A percentile compares a stretch with the other conserved stretches of the same genome.
Evolutionary conservation across 1,140 invertebrate species (phyloP).

Genomic region (Lethrus apterus): DNA sequence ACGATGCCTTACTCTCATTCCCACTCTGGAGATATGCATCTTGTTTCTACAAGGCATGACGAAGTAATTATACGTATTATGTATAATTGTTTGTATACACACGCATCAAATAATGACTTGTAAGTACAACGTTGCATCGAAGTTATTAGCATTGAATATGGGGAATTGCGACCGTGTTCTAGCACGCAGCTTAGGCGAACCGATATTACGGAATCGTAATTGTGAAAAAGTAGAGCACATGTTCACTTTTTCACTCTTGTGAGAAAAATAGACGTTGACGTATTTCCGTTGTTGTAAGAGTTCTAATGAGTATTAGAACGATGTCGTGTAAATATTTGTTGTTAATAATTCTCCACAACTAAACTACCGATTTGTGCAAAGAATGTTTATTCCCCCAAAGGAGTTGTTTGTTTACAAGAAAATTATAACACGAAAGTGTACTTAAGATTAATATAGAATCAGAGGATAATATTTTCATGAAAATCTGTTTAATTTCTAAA

Average conservation of each 20-base stretch:
- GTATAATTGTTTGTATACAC: slow-evolving; percentile 25
- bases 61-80: slow-evolving; percentile 23
- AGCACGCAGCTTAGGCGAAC: slow-evolving; percentile 13
- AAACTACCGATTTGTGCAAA: too few species aligned
- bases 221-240: slow-evolving; percentile 18
- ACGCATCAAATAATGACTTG: slow-evolving; percentile 16
- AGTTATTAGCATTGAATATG: slow-evolving; percentile 22
- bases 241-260: slow-evolving; percentile 16
- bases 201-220: not conserved
- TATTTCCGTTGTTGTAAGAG: too few species aligned
- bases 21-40: slow-evolving; percentile 21
- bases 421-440: too few species aligned
- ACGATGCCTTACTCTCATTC: slow-evolving; percentile 19
- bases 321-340: too few species aligned
- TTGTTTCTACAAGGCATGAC: slow-evolving; percentile 17
- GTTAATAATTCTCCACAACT: too few species aligned
- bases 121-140: slow-evolving; percentile 16
- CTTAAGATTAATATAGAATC: too few species aligned
- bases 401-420: too few species aligned
- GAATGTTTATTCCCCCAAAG: too few species aligned
- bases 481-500: too few species aligned
- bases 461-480: too few species aligned
- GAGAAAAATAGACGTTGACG: too few species aligned
- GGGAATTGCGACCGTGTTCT: slow-evolving; percentile 22
- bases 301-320: too few species aligned